A percentile compares a stretch with the other conserved stretches of the same genome.
phyloP scores from a whole-genome alignment of 1,140 invertebrate genomes.

The Hylyphantes graminicola region DNA sequence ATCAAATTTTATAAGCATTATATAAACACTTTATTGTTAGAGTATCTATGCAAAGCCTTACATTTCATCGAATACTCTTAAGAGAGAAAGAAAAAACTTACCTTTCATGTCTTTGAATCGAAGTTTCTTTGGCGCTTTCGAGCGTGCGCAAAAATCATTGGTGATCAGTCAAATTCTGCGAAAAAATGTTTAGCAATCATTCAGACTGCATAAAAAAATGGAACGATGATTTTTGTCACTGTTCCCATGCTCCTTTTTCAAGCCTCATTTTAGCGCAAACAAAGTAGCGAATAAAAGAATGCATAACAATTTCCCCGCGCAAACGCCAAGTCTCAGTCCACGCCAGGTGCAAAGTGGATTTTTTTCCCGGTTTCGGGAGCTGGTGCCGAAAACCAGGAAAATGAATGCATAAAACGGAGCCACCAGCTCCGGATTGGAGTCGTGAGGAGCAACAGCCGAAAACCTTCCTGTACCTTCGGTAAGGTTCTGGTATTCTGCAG shows the following conservation, averaged over 20 bases:
- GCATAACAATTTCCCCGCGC: no score
- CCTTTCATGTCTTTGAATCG: slow-evolving; percentile 29
- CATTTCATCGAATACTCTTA: background rate
- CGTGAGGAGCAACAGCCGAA: no score
- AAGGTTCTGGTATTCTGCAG: slow-evolving; percentile 33
- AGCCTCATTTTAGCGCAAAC: no score
- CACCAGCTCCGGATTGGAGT: background rate
- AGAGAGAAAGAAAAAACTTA: slow-evolving; percentile 3
- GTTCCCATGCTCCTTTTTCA: no score
- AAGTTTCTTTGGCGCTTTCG: slow-evolving; percentile 31
- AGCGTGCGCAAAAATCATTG: slow-evolving; percentile 40
- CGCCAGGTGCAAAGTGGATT: no score
- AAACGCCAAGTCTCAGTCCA: no score
- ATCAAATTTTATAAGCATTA: no score
- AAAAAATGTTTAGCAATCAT: slow-evolving; percentile 21
- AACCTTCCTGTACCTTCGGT: background rate
- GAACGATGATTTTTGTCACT: no score
- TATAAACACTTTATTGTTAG: no score
- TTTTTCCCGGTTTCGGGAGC: background rate
- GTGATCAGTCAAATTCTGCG: background rate
- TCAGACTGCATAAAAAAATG: no score
- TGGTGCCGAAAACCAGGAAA: background rate
- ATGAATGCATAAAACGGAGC: slow-evolving; percentile 1
- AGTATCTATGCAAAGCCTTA: no score
- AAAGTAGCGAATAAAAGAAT: no score